Base-by-base conservation (phyloP, 2,888 invertebrate genomes). In the Leucoma salicis region DNA sequence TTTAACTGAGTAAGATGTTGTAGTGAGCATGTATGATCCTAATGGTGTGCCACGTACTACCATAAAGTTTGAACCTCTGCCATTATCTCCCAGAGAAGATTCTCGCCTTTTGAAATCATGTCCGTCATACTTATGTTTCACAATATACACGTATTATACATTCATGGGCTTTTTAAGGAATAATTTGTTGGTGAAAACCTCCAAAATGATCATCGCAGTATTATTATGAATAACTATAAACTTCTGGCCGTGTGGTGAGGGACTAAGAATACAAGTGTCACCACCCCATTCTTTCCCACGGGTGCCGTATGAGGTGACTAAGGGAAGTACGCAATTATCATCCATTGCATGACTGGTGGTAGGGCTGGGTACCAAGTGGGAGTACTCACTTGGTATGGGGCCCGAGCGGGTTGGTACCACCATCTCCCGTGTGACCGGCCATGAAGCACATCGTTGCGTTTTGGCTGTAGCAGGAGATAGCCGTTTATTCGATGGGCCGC, bases 31-130 rank as follows among this genome's bases (percentile, higher is more conserved):
- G n/a, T n/a, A n/a, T n/a, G n/a, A n/a, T n/a, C n/a, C n/a, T n/a
- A n/a, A n/a, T n/a, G n/a, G 8, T 21, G 5, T 5, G 2, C 21
- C 1, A 21, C 10, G 14, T 14, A 8, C 10, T 8, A 8, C n/a
- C 6, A 3, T 35, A 11, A 28, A 16, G 14, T 31, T 36, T 38
- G 39, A 55, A 59, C 48, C 44, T 39, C 37, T 27, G 57, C 32
- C 49, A 57, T 57, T 49, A 56, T 35, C 36, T 14, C 28, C 10
- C 3, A 14, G 31, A 7, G 28, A 16, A 11, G 35, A 12, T 27
- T 11, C 4, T 27, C 11, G 4, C 27, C n/a, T n/a, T 27, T n/a
- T 27, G 11, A 27, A 11, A 11, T n/a, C 27, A 18, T n/a, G 21
- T 21, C 21, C 21, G 6, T 21, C 8, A 21, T 21, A 21, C 21